Evolutionary conservation across 1,140 invertebrate genomes (phyloP).

Genomic region (Nymphalis io): DNA sequence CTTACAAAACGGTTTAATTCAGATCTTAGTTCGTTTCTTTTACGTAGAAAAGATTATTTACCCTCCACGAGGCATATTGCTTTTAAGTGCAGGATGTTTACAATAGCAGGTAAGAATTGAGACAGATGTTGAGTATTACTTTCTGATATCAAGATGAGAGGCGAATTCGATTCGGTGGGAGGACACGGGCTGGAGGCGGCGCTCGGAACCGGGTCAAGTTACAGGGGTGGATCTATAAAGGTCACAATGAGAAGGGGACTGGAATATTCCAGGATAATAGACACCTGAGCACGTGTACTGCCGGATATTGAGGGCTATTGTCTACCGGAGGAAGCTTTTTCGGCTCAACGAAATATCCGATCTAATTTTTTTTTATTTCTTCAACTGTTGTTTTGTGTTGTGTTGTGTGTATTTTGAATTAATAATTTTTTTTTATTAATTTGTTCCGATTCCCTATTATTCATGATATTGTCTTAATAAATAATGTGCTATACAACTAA

Average conservation of each 20-base stretch:
- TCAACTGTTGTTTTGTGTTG: conserved; percentile 24
- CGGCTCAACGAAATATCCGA: conserved; percentile 63
- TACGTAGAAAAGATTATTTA: conserved; percentile 26
- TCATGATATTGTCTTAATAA: no score
- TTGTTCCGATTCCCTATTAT: not conserved
- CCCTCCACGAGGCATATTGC: conserved; percentile 13
- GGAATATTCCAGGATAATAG: conserved; percentile 64
- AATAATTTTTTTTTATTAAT: not conserved
- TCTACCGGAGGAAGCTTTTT: conserved; percentile 74
- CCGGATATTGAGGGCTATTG: conserved; percentile 75
- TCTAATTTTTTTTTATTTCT: conserved; percentile 60
- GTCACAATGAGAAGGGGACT: conserved; percentile 62
- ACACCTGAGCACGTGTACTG: conserved; percentile 78
- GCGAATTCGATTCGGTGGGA: conserved; percentile 60
- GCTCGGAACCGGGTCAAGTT: conserved; percentile 74
- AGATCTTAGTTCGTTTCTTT: conserved; percentile 14
- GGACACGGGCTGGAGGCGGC: conserved; percentile 68
- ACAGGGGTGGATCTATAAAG: conserved; percentile 61
- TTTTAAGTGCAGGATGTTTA: conserved; percentile 54
- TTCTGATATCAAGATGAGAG: conserved; percentile 45
- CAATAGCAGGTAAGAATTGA: conserved; percentile 48
- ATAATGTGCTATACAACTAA: no score
- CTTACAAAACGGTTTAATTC: conserved; percentile 30
- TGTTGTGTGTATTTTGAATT: not conserved
- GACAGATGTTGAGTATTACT: conserved; percentile 66